Conservation (phyloP, 1,140 invertebrate species). For the Goniozus legneri region DNA sequence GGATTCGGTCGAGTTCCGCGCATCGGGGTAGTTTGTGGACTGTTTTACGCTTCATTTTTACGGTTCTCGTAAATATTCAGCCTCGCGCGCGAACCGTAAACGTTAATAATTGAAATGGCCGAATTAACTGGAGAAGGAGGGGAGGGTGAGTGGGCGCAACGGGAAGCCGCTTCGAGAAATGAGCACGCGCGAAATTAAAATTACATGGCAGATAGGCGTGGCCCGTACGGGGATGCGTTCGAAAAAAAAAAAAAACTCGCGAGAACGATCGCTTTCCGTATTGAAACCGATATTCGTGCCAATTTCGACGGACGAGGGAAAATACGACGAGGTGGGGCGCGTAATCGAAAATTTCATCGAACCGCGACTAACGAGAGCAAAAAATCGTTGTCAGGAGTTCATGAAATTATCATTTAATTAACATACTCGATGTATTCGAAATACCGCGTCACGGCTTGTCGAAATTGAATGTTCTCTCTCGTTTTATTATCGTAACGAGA, state of each 20-base stretch:
- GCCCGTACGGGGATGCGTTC: too few relatives aligned
- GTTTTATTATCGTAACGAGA: too few relatives aligned
- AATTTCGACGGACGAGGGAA: neutral
- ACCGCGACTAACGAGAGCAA: too few relatives aligned
- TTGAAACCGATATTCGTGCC: neutral
- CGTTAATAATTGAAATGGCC: constrained; percentile 1
- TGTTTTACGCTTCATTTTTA: constrained; percentile 1
- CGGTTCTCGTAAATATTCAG: neutral
- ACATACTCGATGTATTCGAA: too few relatives aligned
- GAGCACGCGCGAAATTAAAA: neutral
- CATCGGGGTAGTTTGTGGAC: neutral
- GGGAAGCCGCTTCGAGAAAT: neutral
- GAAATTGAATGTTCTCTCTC: too few relatives aligned
- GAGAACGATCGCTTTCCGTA: neutral
- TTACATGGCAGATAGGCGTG: neutral
- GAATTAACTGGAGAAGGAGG: neutral
- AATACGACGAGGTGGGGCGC: too few relatives aligned
- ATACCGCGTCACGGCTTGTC: too few relatives aligned
- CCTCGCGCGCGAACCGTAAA: neutral
- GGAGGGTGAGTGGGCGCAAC: neutral
- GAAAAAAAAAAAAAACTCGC: neutral
- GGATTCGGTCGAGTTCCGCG: too few relatives aligned
- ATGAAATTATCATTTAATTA: too few relatives aligned
- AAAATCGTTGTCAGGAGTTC: too few relatives aligned
- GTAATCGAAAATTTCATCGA: too few relatives aligned